Evolutionary conservation across 2,888 invertebrate species (phyloP).

Genomic region (Drosophila mimetica): DNA sequence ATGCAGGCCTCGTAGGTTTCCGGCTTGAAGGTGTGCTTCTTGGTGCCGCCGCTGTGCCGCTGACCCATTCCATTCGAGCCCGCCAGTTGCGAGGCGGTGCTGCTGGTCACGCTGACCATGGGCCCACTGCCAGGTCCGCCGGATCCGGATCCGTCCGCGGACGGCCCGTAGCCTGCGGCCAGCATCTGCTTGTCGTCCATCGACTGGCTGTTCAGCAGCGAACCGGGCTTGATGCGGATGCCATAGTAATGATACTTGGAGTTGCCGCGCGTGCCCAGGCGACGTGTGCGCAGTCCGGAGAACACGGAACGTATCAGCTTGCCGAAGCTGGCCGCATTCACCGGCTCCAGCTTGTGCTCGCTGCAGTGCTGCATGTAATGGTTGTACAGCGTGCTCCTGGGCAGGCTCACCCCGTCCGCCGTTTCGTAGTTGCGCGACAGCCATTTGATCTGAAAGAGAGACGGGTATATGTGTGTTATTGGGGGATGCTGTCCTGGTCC

Average conservation of each 20-base stretch:
- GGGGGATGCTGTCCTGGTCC: slow-evolving; percentile 9
- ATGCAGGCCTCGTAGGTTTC: slow-evolving; percentile 84
- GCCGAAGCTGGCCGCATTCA: slow-evolving; percentile 99
- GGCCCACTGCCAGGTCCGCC: slow-evolving; percentile 35
- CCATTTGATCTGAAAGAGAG: slow-evolving; percentile 90
- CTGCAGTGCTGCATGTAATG: slow-evolving; percentile 98
- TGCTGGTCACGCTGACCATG: slow-evolving; percentile 54
- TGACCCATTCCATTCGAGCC: slow-evolving; percentile 53
- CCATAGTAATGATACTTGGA: slow-evolving; percentile 99
- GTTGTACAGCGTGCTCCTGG: slow-evolving; percentile 97
- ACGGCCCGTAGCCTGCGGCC: slow-evolving; percentile 49
- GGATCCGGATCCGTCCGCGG: slow-evolving; percentile 16
- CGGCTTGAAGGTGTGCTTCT: slow-evolving; percentile 81
- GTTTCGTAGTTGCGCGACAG: slow-evolving; percentile 99
- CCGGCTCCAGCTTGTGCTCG: slow-evolving; percentile 97
- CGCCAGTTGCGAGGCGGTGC: slow-evolving; percentile 45
- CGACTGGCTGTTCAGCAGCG: slow-evolving; percentile 88
- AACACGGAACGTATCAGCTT: slow-evolving; percentile 99
- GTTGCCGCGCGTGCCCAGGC: slow-evolving; percentile 98
- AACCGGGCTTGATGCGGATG: slow-evolving; percentile 97
- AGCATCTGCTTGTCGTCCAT: slow-evolving; percentile 85
- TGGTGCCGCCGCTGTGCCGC: slow-evolving; percentile 60
- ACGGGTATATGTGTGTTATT: slow-evolving; percentile 12
- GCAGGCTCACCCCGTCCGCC: slow-evolving; percentile 95
- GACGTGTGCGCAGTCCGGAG: slow-evolving; percentile 95